These are phyloP conservation scores for Moxostoma hubbsi DNA, from an alignment of 2,797 vertebrate species.

Conservation along the genomic window DNA sequence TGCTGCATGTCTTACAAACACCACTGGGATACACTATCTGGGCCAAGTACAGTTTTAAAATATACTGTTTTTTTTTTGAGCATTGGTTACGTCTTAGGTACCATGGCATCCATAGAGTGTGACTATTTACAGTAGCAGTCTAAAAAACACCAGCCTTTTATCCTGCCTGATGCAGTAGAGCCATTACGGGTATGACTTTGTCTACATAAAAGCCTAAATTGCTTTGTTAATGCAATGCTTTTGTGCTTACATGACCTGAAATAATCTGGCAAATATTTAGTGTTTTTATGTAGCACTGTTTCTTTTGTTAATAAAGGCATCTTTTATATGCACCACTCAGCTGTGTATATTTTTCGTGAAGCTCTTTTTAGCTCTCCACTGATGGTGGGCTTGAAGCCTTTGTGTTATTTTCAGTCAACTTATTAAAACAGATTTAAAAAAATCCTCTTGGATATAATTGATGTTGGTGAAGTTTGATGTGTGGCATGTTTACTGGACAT, in stretches of 20 bases:
- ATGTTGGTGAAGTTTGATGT: constrained; percentile 3
- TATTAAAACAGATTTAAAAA: not conserved
- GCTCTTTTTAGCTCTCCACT: not conserved
- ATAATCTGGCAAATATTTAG: constrained; percentile 18
- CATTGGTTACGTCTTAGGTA: not conserved
- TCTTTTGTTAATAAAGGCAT: not conserved
- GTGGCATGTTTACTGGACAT: not conserved
- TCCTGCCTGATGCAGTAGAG: not conserved
- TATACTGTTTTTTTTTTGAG: not conserved
- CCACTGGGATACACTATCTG: not conserved
- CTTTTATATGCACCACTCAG: not conserved
- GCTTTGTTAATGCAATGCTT: constrained; percentile 8
- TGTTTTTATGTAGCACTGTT: not conserved
- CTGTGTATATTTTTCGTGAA: not conserved
- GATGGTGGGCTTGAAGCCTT: not conserved
- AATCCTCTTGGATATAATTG: constrained; percentile 21
- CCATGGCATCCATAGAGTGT: no score
- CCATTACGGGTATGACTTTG: not conserved
- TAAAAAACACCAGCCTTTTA: not conserved
- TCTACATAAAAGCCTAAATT: not conserved
- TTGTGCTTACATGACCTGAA: not conserved
- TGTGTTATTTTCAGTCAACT: not conserved
- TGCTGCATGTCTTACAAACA: not conserved
- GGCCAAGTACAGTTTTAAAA: not conserved
- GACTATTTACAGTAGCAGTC: not conserved